These are phyloP conservation scores for Aleiodes leptofemur DNA, from an alignment of 2,888 invertebrate species.

Conservation along the genomic window DNA sequence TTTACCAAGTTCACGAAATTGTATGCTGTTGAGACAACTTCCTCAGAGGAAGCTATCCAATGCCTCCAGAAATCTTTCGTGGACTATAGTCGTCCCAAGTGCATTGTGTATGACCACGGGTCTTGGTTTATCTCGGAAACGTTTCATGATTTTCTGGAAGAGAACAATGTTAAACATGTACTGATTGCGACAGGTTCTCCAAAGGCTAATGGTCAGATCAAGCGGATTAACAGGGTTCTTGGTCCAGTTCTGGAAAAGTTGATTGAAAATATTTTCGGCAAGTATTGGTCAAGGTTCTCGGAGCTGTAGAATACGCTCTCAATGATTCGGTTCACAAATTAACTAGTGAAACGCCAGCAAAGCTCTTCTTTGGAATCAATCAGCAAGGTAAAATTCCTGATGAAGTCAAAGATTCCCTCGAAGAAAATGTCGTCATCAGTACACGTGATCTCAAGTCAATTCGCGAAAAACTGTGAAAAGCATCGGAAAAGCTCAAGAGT, in stretches of 20 bases:
- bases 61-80: slow-evolving; percentile 39
- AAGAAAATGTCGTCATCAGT: background rate
- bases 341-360: slow-evolving; percentile 61
- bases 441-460: slow-evolving; percentile 52
- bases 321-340: slow-evolving; percentile 58
- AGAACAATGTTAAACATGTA: slow-evolving; percentile 49
- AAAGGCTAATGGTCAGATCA: slow-evolving; percentile 58
- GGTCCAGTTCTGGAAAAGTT: slow-evolving; percentile 52
- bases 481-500: slow-evolving; percentile 55
- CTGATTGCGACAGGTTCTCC: slow-evolving; percentile 57
- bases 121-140: slow-evolving; percentile 54
- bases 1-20: slow-evolving; percentile 48
- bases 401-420: slow-evolving; percentile 42
- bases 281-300: slow-evolving; percentile 52
- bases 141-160: slow-evolving; percentile 52
- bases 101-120: slow-evolving; percentile 50
- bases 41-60: slow-evolving; percentile 39
- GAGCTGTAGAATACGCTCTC: slow-evolving; percentile 52
- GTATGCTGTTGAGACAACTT: slow-evolving; percentile 34
- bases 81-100: slow-evolving; percentile 43
- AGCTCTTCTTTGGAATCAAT: slow-evolving; percentile 60
- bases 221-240: slow-evolving; percentile 53
- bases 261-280: slow-evolving; percentile 40
- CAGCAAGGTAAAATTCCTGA: slow-evolving; percentile 59
- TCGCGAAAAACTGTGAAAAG: slow-evolving; percentile 33